phyloP scores from a whole-genome alignment of 2,113 vertebrate genomes.

The Zapus hudsonius region DNA sequence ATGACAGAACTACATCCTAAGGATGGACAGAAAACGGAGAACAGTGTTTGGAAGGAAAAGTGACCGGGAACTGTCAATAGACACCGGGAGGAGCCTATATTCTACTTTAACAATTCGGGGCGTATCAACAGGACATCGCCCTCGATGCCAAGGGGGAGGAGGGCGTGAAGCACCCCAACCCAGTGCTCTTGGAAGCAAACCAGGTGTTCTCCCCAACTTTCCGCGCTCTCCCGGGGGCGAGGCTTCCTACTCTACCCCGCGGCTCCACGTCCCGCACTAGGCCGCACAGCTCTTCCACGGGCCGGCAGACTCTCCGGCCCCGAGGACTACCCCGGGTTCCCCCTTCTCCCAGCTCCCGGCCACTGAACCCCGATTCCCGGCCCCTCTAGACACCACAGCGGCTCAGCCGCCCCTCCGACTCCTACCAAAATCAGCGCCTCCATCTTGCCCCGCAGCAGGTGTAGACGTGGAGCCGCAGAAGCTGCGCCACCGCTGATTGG shows the following conservation, averaged over 20 bases:
- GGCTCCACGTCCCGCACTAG: slow-evolving; percentile 51
- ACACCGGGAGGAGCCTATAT: background rate
- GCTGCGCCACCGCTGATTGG: slow-evolving; percentile 78
- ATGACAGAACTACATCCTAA: background rate
- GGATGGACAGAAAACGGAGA: background rate
- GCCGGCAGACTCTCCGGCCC: background rate
- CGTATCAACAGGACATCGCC: background rate
- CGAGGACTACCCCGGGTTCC: background rate
- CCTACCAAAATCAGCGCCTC: slow-evolving; percentile 87
- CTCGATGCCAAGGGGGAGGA: background rate
- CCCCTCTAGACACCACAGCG: background rate
- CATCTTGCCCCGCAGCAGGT: slow-evolving; percentile 85
- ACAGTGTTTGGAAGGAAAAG: background rate
- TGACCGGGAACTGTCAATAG: background rate
- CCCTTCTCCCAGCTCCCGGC: background rate
- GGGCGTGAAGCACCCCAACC: background rate
- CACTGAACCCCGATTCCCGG: slow-evolving; percentile 39
- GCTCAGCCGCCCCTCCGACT: slow-evolving; percentile 57
- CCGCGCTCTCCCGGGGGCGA: background rate
- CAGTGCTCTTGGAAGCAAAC: background rate
- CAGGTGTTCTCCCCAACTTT: slow-evolving; percentile 50
- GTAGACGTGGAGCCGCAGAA: slow-evolving; percentile 86
- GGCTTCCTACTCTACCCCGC: slow-evolving; percentile 46
- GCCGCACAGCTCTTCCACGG: slow-evolving; percentile 13
- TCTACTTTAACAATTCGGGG: background rate